These are phyloP conservation scores for Apomyelois bistriatella DNA, from an alignment of 2,888 invertebrate species.

Conservation along the genomic window DNA sequence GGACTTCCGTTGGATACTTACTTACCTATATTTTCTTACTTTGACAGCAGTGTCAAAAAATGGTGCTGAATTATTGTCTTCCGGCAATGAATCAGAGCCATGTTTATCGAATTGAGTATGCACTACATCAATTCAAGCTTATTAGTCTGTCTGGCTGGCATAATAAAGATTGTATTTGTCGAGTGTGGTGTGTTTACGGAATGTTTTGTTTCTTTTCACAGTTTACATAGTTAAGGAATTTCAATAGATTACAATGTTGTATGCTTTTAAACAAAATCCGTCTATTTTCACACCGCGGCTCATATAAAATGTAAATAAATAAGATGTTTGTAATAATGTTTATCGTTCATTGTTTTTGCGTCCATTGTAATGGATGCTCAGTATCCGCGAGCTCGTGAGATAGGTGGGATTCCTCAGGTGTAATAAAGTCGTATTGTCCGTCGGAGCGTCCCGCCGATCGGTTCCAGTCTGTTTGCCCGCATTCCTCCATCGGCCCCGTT, in stretches of 20 bases:
- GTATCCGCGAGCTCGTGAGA: background rate
- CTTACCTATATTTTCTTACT: too few species aligned
- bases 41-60: too few species aligned
- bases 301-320: background rate
- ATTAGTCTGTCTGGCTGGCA: background rate
- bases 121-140: background rate
- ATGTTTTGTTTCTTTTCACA: background rate
- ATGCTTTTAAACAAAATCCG: background rate
- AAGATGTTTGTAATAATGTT: background rate
- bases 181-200: background rate
- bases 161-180: background rate
- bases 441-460: slow-evolving; percentile 41
- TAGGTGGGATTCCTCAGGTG: slow-evolving; percentile 5
- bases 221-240: background rate
- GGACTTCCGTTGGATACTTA: too few species aligned
- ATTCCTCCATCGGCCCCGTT: slow-evolving; percentile 54
- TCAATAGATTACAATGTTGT: background rate
- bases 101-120: background rate
- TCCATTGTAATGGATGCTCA: background rate
- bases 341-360: slow-evolving; percentile 1
- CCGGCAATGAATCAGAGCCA: background rate
- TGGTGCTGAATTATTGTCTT: background rate
- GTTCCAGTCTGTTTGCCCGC: slow-evolving; percentile 67
- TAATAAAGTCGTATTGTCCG: slow-evolving; percentile 6
- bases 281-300: background rate